Conservation (phyloP, 2,797 vertebrate species). For the Pangasius krempfi region DNA sequence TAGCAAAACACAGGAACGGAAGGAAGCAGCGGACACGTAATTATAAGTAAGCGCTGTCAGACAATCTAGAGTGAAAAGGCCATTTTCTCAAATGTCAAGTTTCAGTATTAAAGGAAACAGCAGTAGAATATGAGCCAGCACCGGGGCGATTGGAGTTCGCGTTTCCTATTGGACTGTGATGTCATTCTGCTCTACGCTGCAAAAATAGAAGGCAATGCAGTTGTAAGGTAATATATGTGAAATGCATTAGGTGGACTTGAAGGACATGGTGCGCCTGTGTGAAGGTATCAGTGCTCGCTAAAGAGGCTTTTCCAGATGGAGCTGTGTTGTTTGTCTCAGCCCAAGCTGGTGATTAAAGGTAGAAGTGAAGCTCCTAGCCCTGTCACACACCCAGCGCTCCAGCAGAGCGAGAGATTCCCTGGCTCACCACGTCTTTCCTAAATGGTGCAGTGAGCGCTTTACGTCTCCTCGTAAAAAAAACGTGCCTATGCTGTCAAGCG, state of each 20-base stretch:
- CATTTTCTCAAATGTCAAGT: slow-evolving; percentile 57
- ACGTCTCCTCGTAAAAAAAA: slow-evolving; percentile 57
- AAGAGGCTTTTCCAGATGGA: slow-evolving; percentile 53
- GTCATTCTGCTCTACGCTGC: slow-evolving; percentile 54
- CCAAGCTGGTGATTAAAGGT: slow-evolving; percentile 50
- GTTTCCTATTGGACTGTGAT: slow-evolving; percentile 38
- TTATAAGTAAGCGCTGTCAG: slow-evolving; percentile 48
- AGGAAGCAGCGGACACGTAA: slow-evolving; percentile 52
- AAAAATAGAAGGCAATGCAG: slow-evolving; percentile 56
- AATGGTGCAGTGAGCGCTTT: slow-evolving; percentile 54
- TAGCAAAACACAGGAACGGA: slow-evolving; percentile 43
- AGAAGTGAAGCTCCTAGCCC: slow-evolving; percentile 36
- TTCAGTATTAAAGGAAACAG: slow-evolving; percentile 53
- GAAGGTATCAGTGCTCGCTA: slow-evolving; percentile 54
- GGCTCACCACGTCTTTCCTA: slow-evolving; percentile 49
- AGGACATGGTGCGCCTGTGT: slow-evolving; percentile 50
- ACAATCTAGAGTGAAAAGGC: slow-evolving; percentile 56
- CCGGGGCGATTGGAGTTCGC: slow-evolving; percentile 30
- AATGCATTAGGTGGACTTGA: slow-evolving; percentile 41
- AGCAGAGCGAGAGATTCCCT: slow-evolving; percentile 46
- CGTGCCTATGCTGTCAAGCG: slow-evolving; percentile 43
- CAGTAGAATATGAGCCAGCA: slow-evolving; percentile 39
- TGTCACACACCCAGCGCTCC: slow-evolving; percentile 44
- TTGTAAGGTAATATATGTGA: slow-evolving; percentile 57
- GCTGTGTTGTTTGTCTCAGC: slow-evolving; percentile 53